A percentile compares a stretch with the other conserved stretches of the same genome.
Evolutionary conservation across 2,888 invertebrate genomes (phyloP).

Genomic region (Notodonta ziczac): DNA sequence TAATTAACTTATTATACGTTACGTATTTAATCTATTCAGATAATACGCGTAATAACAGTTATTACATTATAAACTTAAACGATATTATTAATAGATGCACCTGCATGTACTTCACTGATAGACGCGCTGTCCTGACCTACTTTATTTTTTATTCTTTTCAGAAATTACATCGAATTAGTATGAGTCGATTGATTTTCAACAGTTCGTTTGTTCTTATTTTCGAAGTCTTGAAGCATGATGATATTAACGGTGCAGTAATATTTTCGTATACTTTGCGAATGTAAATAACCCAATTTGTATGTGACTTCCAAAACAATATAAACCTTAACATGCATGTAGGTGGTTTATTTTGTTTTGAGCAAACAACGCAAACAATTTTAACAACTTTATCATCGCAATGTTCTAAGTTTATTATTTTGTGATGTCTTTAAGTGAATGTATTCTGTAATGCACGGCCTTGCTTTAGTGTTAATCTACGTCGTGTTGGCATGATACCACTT

Average conservation of each 20-base stretch:
- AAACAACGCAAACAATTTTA: background rate
- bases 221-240: slow-evolving; percentile 37
- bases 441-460: background rate
- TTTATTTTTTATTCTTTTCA: slow-evolving; percentile 32
- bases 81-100: too few species aligned
- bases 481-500: background rate
- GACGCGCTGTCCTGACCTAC: slow-evolving; percentile 9
- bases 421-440: background rate
- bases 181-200: slow-evolving; percentile 17
- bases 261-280: background rate
- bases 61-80: too few species aligned
- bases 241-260: slow-evolving; percentile 6
- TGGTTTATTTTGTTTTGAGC: background rate
- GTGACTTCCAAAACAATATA: background rate
- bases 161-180: slow-evolving; percentile 16
- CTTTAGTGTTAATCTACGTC: background rate
- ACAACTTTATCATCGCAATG: background rate
- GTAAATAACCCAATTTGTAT: too few species aligned
- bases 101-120: too few species aligned
- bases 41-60: too few species aligned
- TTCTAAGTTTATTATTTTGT: background rate
- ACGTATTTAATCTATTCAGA: too few species aligned
- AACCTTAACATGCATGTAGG: background rate
- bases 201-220: slow-evolving; percentile 26
- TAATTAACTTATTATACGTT: too few species aligned